phyloP scores from a whole-genome alignment of 2,113 vertebrate genomes.

The Catagonus wagneri region DNA sequence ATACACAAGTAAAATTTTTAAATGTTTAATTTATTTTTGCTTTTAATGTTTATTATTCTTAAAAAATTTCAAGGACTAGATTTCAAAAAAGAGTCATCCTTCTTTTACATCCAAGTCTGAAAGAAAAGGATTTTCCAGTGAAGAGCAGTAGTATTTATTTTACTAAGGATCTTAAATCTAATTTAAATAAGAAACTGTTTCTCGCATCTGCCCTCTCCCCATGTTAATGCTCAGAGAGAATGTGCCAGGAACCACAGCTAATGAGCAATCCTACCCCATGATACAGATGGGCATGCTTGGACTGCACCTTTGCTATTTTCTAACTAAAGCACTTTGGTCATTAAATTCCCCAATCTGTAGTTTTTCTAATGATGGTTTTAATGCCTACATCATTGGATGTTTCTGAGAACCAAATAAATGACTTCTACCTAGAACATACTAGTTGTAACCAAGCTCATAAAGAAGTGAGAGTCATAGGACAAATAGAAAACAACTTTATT shows the following conservation, averaged over 20 bases:
- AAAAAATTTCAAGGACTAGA: not conserved
- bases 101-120: not conserved
- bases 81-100: not conserved
- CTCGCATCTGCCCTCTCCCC: not conserved
- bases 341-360: not conserved
- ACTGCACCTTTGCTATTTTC: not conserved
- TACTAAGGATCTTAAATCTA: not conserved
- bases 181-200: not conserved
- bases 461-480: not conserved
- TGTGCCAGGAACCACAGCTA: not conserved
- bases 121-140: not conserved
- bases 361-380: constrained; percentile 11
- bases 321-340: not conserved
- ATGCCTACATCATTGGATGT: not conserved
- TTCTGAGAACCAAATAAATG: constrained; percentile 2
- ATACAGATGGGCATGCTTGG: not conserved
- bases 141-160: not conserved
- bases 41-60: not conserved
- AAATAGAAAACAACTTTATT: not conserved
- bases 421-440: not conserved
- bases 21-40: not conserved
- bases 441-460: not conserved
- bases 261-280: not conserved
- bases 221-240: not conserved
- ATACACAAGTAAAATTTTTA: not conserved